phyloP scores from a whole-genome alignment of 35 echinoderm and acorn worm genomes.

The Antedon bifida region DNA sequence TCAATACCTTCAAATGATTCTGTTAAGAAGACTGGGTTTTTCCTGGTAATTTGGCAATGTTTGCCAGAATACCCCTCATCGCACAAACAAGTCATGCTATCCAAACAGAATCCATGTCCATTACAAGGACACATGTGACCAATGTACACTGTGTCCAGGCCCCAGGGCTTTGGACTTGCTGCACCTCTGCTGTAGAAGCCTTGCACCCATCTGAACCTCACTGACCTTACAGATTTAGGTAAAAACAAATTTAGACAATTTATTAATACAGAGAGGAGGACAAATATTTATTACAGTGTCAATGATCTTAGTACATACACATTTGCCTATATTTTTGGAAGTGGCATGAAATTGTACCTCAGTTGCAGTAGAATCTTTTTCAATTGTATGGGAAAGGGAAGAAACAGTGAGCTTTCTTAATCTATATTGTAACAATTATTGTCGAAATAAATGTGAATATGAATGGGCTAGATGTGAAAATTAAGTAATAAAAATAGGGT shows the following conservation, averaged over 20 bases:
- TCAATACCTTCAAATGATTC: conserved; percentile 74
- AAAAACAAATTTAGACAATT: neutral
- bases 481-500: too few species aligned
- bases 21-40: conserved; percentile 46
- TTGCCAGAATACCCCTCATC: conserved; percentile 52
- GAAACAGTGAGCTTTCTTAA: too few species aligned
- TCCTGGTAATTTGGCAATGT: conserved; percentile 5
- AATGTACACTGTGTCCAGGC: conserved; percentile 80
- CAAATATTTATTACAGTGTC: too few species aligned
- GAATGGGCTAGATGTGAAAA: too few species aligned
- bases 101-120: conserved; percentile 52
- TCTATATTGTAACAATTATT: too few species aligned
- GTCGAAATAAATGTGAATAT: too few species aligned
- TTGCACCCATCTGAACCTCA: conserved; percentile 84
- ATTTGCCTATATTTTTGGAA: too few species aligned
- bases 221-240: conserved; percentile 33
- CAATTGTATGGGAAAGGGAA: too few species aligned
- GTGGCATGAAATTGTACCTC: too few species aligned
- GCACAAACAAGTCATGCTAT: conserved; percentile 53
- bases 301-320: too few species aligned
- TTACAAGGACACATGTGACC: conserved; percentile 59
- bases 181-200: conserved; percentile 27
- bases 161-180: conserved; percentile 48
- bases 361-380: too few species aligned
- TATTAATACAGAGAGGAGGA: too few species aligned